Conservation (phyloP, 2,888 invertebrate species). For the Eudasyphora cyanicolor region DNA sequence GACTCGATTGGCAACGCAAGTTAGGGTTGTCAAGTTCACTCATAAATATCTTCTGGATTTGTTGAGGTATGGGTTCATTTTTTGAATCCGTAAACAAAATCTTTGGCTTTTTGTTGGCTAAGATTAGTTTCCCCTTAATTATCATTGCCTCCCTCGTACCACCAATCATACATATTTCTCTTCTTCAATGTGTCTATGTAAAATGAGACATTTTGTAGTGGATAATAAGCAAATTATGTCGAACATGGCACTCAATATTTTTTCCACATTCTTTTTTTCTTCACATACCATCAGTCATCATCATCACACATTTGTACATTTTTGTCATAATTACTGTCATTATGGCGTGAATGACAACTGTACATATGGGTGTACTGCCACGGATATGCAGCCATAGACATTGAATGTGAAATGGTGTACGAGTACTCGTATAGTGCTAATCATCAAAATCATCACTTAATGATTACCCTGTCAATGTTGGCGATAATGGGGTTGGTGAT, state of each 20-base stretch:
- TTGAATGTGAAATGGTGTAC: not conserved
- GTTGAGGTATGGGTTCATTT: no score
- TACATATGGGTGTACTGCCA: not conserved
- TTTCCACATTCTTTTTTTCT: not conserved
- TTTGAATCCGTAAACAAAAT: no score
- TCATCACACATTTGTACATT: constrained; percentile 10
- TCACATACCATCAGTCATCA: not conserved
- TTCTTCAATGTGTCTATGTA: not conserved
- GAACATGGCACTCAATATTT: not conserved
- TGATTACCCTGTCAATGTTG: not conserved
- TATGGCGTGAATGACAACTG: constrained; percentile 15
- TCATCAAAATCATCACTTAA: constrained; percentile 2
- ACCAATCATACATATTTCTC: not conserved
- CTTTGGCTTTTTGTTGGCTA: no score
- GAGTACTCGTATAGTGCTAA: not conserved
- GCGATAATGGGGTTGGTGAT: not conserved
- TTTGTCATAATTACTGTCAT: constrained; percentile 22
- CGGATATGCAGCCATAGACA: not conserved
- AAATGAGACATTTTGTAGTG: constrained; percentile 4
- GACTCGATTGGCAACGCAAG: no score
- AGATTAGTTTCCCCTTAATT: not conserved
- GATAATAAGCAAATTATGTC: constrained; percentile 4
- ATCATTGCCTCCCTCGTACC: not conserved
- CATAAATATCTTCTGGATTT: no score
- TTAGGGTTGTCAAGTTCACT: no score